Evolutionary conservation across 2,797 vertebrate species (phyloP).

Genomic region (Ctenopoma kingsleyae): DNA sequence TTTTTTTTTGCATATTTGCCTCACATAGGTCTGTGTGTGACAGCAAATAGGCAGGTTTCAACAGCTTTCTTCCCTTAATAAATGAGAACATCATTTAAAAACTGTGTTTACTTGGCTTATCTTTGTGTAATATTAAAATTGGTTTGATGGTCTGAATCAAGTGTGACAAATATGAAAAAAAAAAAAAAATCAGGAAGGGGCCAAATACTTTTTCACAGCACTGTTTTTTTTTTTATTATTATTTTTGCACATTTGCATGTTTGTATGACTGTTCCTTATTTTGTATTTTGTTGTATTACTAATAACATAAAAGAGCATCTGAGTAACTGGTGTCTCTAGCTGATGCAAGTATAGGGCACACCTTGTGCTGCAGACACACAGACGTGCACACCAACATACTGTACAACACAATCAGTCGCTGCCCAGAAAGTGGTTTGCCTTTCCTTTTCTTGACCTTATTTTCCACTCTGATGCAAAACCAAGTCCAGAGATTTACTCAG

Average conservation of each 20-base stretch:
- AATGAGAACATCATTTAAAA: no score
- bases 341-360: conserved; percentile 49
- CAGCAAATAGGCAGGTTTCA: no score
- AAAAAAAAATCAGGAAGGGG: no score
- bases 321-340: conserved; percentile 12
- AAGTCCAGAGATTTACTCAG: conserved; percentile 49
- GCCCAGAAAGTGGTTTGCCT: conserved; percentile 72
- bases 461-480: conserved; percentile 57
- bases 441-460: conserved; percentile 59
- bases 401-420: conserved; percentile 18
- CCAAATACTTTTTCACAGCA: no score
- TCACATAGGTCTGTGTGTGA: no score
- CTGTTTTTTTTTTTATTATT: background rate
- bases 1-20: no score
- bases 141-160: no score
- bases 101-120: no score
- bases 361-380: conserved; percentile 14
- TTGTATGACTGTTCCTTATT: background rate
- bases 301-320: background rate
- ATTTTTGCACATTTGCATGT: background rate
- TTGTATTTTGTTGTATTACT: background rate
- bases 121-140: no score
- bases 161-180: no score
- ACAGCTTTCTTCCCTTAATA: no score
- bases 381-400: background rate